Percentiles rank a stretch among this genome's conserved stretches.
Evolutionary conservation across 2,797 vertebrate species (phyloP).

Genomic region (Forpus xanthops): DNA sequence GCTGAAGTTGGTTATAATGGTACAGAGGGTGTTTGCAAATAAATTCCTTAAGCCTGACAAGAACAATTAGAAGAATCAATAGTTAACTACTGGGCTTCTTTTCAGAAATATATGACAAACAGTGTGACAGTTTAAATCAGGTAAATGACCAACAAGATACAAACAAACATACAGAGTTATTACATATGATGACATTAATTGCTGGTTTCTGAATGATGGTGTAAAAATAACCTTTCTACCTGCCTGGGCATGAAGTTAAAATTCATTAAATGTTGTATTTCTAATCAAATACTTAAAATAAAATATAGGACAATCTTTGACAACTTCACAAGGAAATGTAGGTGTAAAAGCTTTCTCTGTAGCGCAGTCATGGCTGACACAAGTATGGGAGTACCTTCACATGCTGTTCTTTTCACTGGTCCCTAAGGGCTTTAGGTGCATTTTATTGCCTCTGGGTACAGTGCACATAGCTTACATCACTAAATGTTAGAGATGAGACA

Average conservation of each 20-base stretch:
- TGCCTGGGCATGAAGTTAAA: neutral
- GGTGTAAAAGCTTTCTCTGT: neutral
- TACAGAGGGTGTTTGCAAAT: neutral
- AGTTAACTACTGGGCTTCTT: neutral
- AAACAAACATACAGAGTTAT: neutral
- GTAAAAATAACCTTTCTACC: neutral
- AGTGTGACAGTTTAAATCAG: neutral
- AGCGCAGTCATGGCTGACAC: neutral
- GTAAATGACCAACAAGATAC: neutral
- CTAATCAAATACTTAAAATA: neutral
- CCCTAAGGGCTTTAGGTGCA: neutral
- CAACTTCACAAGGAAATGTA: neutral
- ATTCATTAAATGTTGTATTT: neutral
- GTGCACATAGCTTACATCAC: neutral
- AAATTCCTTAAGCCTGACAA: neutral
- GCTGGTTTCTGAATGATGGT: fast-evolving
- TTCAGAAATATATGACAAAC: neutral
- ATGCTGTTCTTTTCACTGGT: neutral
- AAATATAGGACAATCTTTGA: neutral
- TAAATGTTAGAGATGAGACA: neutral
- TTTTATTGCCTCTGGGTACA: neutral
- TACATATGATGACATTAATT: fast-evolving
- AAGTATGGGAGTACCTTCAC: fast-evolving
- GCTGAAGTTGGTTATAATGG: neutral
- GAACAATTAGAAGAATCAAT: neutral